phyloP scores from a whole-genome alignment of 2,113 vertebrate species.

The Diglossa brunneiventris region DNA sequence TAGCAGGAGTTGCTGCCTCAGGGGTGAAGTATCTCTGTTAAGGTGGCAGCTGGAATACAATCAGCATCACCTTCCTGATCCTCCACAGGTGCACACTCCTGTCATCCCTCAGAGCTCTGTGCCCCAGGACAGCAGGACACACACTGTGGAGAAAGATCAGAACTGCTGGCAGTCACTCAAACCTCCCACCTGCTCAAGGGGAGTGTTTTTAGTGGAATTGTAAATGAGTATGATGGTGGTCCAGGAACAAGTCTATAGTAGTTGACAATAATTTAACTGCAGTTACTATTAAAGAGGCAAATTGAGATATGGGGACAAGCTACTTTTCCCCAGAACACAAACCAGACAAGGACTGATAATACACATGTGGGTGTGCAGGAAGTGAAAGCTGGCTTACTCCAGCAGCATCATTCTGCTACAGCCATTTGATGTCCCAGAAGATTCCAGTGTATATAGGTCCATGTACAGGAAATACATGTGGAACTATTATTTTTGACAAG shows the following conservation, averaged over 20 bases:
- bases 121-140: background rate
- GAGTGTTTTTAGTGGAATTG: background rate
- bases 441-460: background rate
- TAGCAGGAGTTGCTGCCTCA: background rate
- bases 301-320: background rate
- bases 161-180: background rate
- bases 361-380: background rate
- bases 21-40: background rate
- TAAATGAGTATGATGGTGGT: background rate
- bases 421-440: background rate
- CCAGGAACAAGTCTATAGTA: background rate
- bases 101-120: background rate
- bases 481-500: background rate
- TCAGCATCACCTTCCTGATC: background rate
- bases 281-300: background rate
- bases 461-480: background rate
- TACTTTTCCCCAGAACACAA: background rate
- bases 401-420: background rate
- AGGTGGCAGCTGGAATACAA: background rate
- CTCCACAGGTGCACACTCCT: accelerated
- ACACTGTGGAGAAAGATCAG: accelerated
- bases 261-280: background rate
- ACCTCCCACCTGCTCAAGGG: accelerated
- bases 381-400: background rate
- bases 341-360: background rate